Conservation (phyloP, 1,140 invertebrate genomes). For the Macrosteles quadrilineatus region DNA sequence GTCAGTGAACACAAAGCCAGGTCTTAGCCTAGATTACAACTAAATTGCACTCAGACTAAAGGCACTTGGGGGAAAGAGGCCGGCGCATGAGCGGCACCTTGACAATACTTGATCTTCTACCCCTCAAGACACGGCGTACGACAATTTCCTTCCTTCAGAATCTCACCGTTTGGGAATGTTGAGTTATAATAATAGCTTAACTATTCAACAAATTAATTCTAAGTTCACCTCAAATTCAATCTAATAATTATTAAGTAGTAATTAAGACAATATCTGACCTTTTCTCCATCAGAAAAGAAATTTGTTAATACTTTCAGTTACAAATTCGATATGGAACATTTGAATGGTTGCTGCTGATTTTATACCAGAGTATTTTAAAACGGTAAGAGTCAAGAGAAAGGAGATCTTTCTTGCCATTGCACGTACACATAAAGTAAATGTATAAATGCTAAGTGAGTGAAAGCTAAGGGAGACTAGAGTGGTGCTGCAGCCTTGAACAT, state of each 20-base stretch:
- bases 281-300: no score
- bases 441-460: constrained; percentile 7
- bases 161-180: no score
- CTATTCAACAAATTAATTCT: no score
- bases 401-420: neutral
- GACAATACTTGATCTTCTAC: constrained; percentile 12
- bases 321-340: no score
- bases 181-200: no score
- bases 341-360: no score
- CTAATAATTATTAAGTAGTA: no score
- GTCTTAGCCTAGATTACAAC: constrained; percentile 26
- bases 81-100: neutral
- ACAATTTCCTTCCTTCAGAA: no score
- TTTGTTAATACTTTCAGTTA: no score
- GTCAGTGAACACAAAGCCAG: constrained; percentile 20
- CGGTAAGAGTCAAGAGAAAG: neutral
- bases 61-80: constrained; percentile 15
- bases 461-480: constrained; percentile 17
- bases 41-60: constrained; percentile 30
- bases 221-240: no score
- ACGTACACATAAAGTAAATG: constrained; percentile 10
- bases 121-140: no score
- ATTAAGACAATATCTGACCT: no score
- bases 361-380: constrained; percentile 22
- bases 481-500: neutral